phyloP scores from a whole-genome alignment of 1,140 invertebrate species.

The Trissolcus basalis region DNA sequence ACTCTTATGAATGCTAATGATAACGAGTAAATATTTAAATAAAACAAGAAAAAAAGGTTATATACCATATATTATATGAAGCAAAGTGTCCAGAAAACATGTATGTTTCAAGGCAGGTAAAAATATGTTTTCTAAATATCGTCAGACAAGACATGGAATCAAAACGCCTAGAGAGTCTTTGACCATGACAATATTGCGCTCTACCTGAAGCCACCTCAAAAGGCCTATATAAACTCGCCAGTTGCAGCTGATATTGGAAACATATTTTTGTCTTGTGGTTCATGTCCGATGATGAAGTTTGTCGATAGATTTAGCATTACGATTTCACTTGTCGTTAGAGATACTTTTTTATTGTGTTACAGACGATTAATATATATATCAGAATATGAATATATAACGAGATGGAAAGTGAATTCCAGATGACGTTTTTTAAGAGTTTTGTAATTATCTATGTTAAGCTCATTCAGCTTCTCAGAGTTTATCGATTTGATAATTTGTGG shows the following conservation, averaged over 20 bases:
- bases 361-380: conserved; percentile 42
- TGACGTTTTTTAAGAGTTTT: conserved; percentile 52
- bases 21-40: conserved; percentile 12
- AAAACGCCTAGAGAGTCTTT: conserved; percentile 6
- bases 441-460: conserved; percentile 50
- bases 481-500: conserved; percentile 46
- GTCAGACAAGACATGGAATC: not conserved
- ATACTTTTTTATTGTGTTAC: conserved; percentile 48
- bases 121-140: conserved; percentile 36
- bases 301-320: conserved; percentile 43
- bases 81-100: conserved; percentile 26
- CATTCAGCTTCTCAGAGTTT: conserved; percentile 46
- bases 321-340: conserved; percentile 37
- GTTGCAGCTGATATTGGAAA: conserved; percentile 33
- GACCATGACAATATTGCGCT: conserved; percentile 24
- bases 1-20: conserved; percentile 12
- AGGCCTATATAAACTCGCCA: conserved; percentile 16
- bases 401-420: conserved; percentile 25
- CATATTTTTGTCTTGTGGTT: conserved; percentile 35
- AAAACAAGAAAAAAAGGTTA: not conserved
- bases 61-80: conserved; percentile 9
- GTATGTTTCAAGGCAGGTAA: conserved; percentile 24
- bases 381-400: conserved; percentile 35
- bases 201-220: not conserved
- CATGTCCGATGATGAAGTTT: conserved; percentile 38